These are phyloP conservation scores for Drosophila subsilvestris DNA, from an alignment of 2,888 invertebrate genomes.

Conservation along the genomic window DNA sequence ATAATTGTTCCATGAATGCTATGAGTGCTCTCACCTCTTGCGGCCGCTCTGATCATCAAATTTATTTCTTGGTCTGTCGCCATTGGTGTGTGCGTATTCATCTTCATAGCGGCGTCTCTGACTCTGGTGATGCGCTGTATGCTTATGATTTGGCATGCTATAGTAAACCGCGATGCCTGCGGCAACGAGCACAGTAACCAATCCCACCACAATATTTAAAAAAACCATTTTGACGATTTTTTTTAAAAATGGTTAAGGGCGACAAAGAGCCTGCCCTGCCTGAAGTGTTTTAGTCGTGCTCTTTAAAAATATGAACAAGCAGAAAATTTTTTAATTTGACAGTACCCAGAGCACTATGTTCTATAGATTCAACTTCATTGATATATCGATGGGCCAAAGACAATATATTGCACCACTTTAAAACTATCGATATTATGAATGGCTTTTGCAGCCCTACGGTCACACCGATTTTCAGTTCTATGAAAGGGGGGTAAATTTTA, in stretches of 20 bases:
- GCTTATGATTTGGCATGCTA: background rate
- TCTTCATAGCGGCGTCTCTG: background rate
- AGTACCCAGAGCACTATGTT: background rate
- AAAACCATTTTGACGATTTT: slow-evolving; percentile 44
- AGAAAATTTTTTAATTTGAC: background rate
- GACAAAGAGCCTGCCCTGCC: background rate
- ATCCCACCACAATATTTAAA: slow-evolving; percentile 26
- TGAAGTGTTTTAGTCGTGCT: background rate
- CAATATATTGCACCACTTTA: no score
- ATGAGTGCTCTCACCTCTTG: slow-evolving; percentile 10
- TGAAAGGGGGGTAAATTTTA: slow-evolving; percentile 18
- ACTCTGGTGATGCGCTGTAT: background rate
- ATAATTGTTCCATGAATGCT: background rate
- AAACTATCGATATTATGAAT: background rate
- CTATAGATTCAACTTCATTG: background rate
- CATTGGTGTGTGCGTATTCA: background rate
- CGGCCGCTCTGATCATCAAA: background rate
- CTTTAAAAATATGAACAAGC: background rate
- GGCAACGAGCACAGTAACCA: slow-evolving; percentile 37
- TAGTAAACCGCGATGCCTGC: slow-evolving; percentile 38
- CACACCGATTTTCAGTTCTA: slow-evolving; percentile 34
- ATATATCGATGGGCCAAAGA: background rate
- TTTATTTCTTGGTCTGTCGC: no score
- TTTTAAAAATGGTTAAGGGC: background rate
- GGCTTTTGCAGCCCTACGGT: background rate